Base-by-base conservation (phyloP, 2,797 vertebrate genomes). In the Amblyraja radiata region DNA sequence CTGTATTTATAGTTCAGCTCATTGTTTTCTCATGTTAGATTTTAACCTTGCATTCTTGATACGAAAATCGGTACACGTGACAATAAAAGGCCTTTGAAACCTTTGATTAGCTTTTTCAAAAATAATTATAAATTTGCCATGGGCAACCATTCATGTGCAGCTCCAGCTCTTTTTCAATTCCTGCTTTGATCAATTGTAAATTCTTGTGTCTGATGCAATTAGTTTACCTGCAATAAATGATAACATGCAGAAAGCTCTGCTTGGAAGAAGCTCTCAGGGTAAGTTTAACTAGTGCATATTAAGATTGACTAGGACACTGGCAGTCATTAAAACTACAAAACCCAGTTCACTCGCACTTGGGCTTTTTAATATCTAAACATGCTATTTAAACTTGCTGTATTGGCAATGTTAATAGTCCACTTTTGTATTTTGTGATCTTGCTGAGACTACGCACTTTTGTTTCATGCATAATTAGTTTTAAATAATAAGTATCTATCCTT, bases 141-240 rank as follows among this genome's bases (percentile, higher is more conserved):
- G 36, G 88, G 88, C 88, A 73, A 74, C 88, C 23, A 18, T 91
- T 91, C 73, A 54, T 21, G 23, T 91, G 90, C 68, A 91, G 21
- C 90, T 74, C 23, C 25, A 74, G 32, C 36, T 91, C 11, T 54
- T 91, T 74, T 91, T 46, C 36, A 25, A 23, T 91, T 71, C 32
- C 71, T 91, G 65, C 90, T 91, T 73, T 54, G 68, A 25, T 73
- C 32, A 91, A 91, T 21, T 91, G 68, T 54, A 46, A 91, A 54
- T 90, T 90, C 63, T 90, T 71, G 63, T 46, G 68, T 71, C 90
- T 74, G 25, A 73, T 74, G 11, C 6, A 73, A 54, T 91, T 91
- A 91, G 90, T 74, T 71, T 73, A 91, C 90, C 90, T 91, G 90
- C 13, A 91, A 91, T 74, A 71, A 74, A 73, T 54, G 32, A 91